phyloP scores from a whole-genome alignment of 1,140 invertebrate species.

The Halictus rubicundus region DNA sequence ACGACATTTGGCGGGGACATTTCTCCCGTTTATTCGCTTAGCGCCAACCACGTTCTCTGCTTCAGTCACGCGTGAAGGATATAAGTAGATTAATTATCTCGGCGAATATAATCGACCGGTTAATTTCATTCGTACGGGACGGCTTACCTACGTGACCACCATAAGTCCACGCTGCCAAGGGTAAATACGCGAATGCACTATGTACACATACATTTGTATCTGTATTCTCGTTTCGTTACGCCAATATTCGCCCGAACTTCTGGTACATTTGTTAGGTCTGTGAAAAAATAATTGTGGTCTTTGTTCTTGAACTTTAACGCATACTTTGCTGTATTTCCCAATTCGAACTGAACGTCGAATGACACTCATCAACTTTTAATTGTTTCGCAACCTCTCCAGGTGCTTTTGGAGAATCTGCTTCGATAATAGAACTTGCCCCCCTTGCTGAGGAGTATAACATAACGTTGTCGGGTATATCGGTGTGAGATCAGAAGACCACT shows the following conservation, averaged over 20 bases:
- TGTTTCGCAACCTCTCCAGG: too few species aligned
- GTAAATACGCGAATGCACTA: slow-evolving; percentile 41
- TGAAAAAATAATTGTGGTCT: too few species aligned
- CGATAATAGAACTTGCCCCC: too few species aligned
- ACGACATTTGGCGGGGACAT: not conserved
- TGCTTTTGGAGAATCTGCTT: too few species aligned
- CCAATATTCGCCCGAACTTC: not conserved
- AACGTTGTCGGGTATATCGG: too few species aligned
- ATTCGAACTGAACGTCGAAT: too few species aligned
- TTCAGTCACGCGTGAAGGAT: slow-evolving; percentile 47
- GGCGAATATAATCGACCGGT: slow-evolving; percentile 57
- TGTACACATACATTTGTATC: not conserved
- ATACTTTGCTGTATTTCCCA: too few species aligned
- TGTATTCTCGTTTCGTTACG: not conserved
- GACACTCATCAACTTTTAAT: too few species aligned
- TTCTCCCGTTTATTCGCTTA: slow-evolving; percentile 11
- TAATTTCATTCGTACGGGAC: slow-evolving; percentile 57
- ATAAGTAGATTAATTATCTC: slow-evolving; percentile 62
- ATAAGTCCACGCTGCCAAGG: slow-evolving; percentile 32
- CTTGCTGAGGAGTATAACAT: too few species aligned
- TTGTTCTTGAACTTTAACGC: too few species aligned
- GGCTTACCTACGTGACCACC: slow-evolving; percentile 52
- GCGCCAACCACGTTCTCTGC: slow-evolving; percentile 6
- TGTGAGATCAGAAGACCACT: too few species aligned
- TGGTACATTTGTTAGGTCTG: too few species aligned